Evolutionary conservation across 2,888 invertebrate genomes (phyloP).

Genomic region (Xestia xanthographa): DNA sequence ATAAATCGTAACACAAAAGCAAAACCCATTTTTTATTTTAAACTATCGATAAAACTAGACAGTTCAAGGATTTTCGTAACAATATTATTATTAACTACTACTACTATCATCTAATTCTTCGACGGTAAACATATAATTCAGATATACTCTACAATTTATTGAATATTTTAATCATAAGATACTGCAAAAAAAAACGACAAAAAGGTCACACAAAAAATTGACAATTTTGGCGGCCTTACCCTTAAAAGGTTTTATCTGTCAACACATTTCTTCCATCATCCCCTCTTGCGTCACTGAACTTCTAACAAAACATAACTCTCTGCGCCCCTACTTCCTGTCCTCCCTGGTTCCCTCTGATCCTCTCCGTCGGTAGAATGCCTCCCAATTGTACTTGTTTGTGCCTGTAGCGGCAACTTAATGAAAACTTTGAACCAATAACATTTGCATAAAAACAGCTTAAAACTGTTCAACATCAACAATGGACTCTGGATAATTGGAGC

Average conservation of each 20-base stretch:
- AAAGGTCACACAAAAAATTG: too few relatives aligned
- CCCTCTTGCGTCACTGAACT: slow-evolving; percentile 20
- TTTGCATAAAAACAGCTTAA: slow-evolving; percentile 70
- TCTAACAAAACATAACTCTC: slow-evolving; percentile 26
- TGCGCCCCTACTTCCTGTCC: slow-evolving; percentile 26
- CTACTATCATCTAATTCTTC: too few relatives aligned
- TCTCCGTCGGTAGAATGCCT: slow-evolving; percentile 46
- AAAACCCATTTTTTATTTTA: too few relatives aligned
- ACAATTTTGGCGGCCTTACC: too few relatives aligned
- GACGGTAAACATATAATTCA: too few relatives aligned
- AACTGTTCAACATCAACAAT: slow-evolving; percentile 57
- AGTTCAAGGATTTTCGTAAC: too few relatives aligned
- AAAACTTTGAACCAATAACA: slow-evolving; percentile 65
- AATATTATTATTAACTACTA: too few relatives aligned
- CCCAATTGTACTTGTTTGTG: slow-evolving; percentile 46
- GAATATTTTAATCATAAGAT: too few relatives aligned
- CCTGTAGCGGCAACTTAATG: slow-evolving; percentile 56
- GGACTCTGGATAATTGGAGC: slow-evolving; percentile 10
- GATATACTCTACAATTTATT: too few relatives aligned
- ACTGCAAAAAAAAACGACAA: too few relatives aligned
- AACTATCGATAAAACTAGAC: too few relatives aligned
- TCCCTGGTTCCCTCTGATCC: slow-evolving; percentile 17
- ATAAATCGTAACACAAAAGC: too few relatives aligned
- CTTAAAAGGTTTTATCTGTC: slow-evolving; percentile 17
- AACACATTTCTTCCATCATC: slow-evolving; percentile 14